phyloP scores from a whole-genome alignment of 2,888 invertebrate genomes.

The Uropetala carovei region DNA sequence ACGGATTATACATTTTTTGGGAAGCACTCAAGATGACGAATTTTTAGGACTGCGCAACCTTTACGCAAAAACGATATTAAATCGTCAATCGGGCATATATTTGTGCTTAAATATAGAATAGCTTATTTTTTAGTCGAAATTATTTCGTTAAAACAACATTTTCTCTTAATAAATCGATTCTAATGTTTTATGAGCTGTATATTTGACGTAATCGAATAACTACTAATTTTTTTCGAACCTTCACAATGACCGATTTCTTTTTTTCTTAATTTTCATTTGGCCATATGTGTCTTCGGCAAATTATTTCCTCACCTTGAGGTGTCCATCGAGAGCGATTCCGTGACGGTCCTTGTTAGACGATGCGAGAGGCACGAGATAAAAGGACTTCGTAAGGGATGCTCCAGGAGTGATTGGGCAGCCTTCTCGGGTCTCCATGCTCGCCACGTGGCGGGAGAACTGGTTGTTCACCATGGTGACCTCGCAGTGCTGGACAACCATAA shows the following conservation, averaged over 20 bases:
- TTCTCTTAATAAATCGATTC: background rate
- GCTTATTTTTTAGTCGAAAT: background rate
- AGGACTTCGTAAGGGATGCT: constrained; percentile 89
- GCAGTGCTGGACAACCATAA: constrained; percentile 91
- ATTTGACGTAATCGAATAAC: background rate
- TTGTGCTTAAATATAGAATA: no score
- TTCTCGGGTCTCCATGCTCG: constrained; percentile 91
- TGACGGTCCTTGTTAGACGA: constrained; percentile 92
- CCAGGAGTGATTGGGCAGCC: constrained; percentile 96
- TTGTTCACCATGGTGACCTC: constrained; percentile 95
- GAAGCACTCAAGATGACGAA: no score
- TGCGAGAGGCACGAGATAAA: constrained; percentile 91
- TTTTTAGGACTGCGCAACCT: no score
- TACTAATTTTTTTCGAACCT: background rate
- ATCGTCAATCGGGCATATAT: no score
- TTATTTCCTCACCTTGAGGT: constrained; percentile 78
- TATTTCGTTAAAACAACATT: background rate
- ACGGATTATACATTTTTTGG: no score
- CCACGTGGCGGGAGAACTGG: constrained; percentile 92
- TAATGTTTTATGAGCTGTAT: background rate
- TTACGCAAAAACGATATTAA: no score
- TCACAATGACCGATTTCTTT: background rate
- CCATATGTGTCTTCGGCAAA: background rate
- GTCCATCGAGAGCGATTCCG: constrained; percentile 93
- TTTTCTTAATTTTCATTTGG: background rate